Base-by-base conservation (phyloP, 23 tunicate species). In the Trididemnum clinides region DNA sequence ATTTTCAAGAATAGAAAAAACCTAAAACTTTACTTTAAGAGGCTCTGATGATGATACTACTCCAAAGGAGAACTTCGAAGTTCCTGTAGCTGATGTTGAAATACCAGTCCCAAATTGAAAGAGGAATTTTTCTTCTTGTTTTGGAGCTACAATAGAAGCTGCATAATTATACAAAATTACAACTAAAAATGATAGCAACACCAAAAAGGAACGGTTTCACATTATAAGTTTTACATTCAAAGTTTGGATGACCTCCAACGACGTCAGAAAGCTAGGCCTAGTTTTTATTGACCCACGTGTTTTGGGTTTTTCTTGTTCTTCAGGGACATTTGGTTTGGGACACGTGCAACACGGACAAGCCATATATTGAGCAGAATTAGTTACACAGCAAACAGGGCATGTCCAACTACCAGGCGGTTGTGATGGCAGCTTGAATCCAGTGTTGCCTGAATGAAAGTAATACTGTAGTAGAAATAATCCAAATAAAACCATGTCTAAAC, bases 371-470 rank as follows among this genome's bases (percentile, higher is more conserved):
- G 87, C 29, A 2, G 58, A 21, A 59, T 91, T 91, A 19, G 50
- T 51, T 6, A 54, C 90, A 25, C 21, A 64, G 74, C 96, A 91
- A 33, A 74, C 90, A n/a, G 80, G 57, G 35, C 96, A 91, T 5
- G 33, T 15, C 96, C 96, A 91, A 63, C 80, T 81, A 25, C 84
- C 95, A 1, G 82, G 90, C 25, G 65, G 86, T 79, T 78, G 59
- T 2, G 87, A 0, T 36, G 73, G 80, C 63, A 51, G 50, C 19
- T 78, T 78, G 29, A 78, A 78, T 1, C 83, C 81, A 62, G n/a
- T n/a, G n/a, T n/a, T n/a, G n/a, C n/a, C n/a, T n/a, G n/a, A n/a
- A n/a, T n/a, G n/a, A n/a, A n/a, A n/a, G n/a, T n/a, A n/a, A n/a
- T n/a, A n/a, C n/a, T n/a, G n/a, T n/a, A n/a, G n/a, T n/a, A n/a